Base-by-base conservation (phyloP, 1,140 invertebrate genomes). In the Ceratina australensis region DNA sequence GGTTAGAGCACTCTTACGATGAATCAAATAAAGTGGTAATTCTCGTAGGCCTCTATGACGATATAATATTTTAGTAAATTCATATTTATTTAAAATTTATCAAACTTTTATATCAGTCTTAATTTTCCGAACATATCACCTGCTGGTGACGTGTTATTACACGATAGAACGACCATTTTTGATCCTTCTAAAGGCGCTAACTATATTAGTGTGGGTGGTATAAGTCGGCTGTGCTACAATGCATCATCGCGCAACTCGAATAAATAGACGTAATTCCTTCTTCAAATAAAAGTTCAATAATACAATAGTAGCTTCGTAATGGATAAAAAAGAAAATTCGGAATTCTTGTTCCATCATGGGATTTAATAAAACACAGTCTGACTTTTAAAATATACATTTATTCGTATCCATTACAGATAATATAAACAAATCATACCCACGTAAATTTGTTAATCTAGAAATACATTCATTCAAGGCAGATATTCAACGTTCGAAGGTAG, bases 311-410 rank as follows among this genome's bases (percentile, higher is more conserved):
- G 54, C 54, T 67, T 7, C 2, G 28, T 33, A 10, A 0, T 18
- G 59, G 3, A 8, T 7, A 22, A 12, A 33, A 16, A 56, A 33
- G 22, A 12, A 16, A 15, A 16, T 15, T 16, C 16, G 22, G n/a
- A 22, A 49, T n/a, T 47, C 33, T 24, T 69, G 3, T 61, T 50
- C 16, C 2, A 28, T 26, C 3, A 20, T 28, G 20, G n/a, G 2
- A 42, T 54, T 10, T 5, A 54, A 54, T 54, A 54, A 54, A 42
- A 42, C 10, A 42, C 33, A 42, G 10, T 52, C 5, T 72, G 76
- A 52, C 13, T 78, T 87, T 42, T 80, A 84, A 86, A 86, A 83
- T 85, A 86, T 82, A 83, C 84, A 84, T 88, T 85, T 85, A 86
- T 86, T 87, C 71, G n/a, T 81, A 63, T 86, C 60, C 80, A 75